Evolutionary conservation across 2,113 vertebrate genomes (phyloP).

Genomic region (Sphyrna mokarran): DNA sequence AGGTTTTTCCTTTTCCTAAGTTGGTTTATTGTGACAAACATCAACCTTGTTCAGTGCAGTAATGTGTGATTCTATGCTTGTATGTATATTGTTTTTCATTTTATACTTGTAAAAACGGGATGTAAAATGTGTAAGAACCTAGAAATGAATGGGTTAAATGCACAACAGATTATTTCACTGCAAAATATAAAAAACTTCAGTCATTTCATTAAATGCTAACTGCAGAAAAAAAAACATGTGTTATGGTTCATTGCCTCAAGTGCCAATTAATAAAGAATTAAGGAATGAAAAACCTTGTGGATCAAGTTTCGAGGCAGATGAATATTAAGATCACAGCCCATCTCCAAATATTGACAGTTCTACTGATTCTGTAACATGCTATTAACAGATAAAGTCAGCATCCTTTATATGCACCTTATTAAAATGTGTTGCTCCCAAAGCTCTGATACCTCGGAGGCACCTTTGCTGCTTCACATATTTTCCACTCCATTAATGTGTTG

Average conservation of each 20-base stretch:
- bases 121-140: neutral
- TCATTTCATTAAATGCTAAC: slow-evolving; percentile 66
- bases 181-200: slow-evolving; percentile 42
- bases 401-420: slow-evolving; percentile 18
- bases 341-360: slow-evolving; percentile 34
- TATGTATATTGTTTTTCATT: neutral
- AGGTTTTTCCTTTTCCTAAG: neutral
- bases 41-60: neutral
- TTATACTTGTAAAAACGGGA: neutral
- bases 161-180: neutral
- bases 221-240: slow-evolving; percentile 56
- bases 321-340: slow-evolving; percentile 25
- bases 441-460: slow-evolving; percentile 4
- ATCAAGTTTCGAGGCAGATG: slow-evolving; percentile 1
- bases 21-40: neutral
- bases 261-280: slow-evolving; percentile 71
- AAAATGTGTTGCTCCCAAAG: slow-evolving; percentile 15
- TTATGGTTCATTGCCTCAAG: slow-evolving; percentile 66
- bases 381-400: slow-evolving; percentile 23
- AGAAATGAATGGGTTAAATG: neutral
- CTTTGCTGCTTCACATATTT: slow-evolving; percentile 32
- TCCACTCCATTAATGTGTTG: slow-evolving; percentile 25
- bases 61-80: neutral
- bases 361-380: slow-evolving; percentile 30
- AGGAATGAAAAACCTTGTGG: slow-evolving; percentile 57